Evolutionary conservation across 2,888 invertebrate species (phyloP).

Genomic region (Acanthosoma haemorrhoidale): DNA sequence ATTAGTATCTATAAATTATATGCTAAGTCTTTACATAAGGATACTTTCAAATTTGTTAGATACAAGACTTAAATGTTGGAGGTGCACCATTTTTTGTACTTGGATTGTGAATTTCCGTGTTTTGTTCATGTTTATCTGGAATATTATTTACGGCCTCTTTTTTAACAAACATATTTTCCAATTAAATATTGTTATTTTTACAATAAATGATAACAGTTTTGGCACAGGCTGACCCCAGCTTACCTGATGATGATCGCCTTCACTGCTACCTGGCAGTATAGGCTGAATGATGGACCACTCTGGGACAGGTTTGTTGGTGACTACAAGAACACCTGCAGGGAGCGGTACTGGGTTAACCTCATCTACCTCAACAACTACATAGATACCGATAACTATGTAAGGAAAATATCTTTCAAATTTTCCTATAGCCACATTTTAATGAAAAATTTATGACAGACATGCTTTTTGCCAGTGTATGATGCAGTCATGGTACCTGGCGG

Average conservation of each 20-base stretch:
- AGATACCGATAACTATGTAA: slow-evolving; percentile 34
- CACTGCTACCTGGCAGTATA: slow-evolving; percentile 50
- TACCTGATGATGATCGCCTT: slow-evolving; percentile 51
- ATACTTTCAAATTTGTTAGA: too few species aligned
- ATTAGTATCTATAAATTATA: too few species aligned
- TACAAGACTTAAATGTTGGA: too few species aligned
- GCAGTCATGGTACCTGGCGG: slow-evolving; percentile 56
- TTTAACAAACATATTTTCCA: too few species aligned
- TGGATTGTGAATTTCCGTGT: too few species aligned
- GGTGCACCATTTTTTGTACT: too few species aligned
- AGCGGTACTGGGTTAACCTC: slow-evolving; percentile 41
- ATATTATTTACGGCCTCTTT: too few species aligned
- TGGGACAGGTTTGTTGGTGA: slow-evolving; percentile 40
- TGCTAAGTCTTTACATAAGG: too few species aligned
- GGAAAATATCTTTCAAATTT: not conserved
- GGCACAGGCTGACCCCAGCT: slow-evolving; percentile 53
- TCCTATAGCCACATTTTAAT: not conserved
- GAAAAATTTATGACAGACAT: not conserved
- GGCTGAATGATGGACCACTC: slow-evolving; percentile 43
- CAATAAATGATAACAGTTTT: too few species aligned
- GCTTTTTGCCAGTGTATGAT: slow-evolving; percentile 48
- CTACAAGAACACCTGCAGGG: slow-evolving; percentile 38
- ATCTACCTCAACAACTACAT: slow-evolving; percentile 42
- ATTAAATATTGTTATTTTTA: too few species aligned
- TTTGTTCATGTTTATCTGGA: too few species aligned